phyloP scores from a whole-genome alignment of 1,140 invertebrate genomes.

The Drosophila kepulauana region DNA sequence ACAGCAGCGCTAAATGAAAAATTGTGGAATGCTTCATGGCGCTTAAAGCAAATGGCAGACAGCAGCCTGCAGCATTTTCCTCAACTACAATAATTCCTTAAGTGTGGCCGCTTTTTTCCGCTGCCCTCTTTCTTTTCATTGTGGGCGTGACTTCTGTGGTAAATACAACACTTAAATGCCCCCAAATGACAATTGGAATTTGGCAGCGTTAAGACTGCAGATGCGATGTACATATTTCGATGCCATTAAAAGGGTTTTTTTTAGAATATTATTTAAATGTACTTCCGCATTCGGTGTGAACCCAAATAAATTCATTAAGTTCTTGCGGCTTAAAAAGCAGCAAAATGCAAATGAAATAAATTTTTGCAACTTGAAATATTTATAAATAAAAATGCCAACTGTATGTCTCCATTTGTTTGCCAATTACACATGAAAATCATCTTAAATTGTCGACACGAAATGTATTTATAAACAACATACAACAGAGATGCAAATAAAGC shows the following conservation, averaged over 20 bases:
- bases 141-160: conserved; percentile 42
- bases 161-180: conserved; percentile 30
- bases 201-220: conserved; percentile 35
- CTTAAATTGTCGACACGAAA: conserved; percentile 17
- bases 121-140: conserved; percentile 8
- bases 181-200: conserved; percentile 76
- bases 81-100: conserved; percentile 31
- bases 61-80: not conserved
- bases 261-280: no score
- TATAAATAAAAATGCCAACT: conserved; percentile 20
- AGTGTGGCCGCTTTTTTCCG: conserved; percentile 17
- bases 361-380: conserved; percentile 1
- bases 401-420: conserved; percentile 32
- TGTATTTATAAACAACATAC: conserved; percentile 30
- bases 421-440: conserved; percentile 39
- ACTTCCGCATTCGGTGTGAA: no score
- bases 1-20: conserved; percentile 74
- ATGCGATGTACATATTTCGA: conserved; percentile 22
- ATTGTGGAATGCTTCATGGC: conserved; percentile 64
- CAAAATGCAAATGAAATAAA: no score
- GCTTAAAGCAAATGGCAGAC: conserved; percentile 46
- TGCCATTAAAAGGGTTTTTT: not conserved
- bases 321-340: no score
- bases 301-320: conserved; percentile 11
- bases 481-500: conserved; percentile 1